Conservation (phyloP, 2,113 vertebrate species). For the Melanerpes formicivorus region DNA sequence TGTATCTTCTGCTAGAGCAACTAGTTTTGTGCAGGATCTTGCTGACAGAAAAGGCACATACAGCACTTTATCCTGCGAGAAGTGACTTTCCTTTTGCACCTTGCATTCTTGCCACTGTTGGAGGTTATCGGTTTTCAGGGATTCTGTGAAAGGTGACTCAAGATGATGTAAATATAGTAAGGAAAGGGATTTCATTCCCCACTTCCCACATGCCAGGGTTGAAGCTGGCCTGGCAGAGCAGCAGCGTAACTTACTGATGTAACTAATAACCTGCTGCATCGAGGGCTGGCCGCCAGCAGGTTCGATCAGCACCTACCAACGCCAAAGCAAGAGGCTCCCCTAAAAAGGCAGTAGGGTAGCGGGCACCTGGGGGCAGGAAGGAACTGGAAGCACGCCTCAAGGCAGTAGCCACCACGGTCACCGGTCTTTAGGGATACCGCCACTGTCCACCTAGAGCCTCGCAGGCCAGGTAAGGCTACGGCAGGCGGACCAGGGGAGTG, state of each 20-base stretch:
- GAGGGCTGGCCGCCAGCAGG: background rate
- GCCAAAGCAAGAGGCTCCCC: background rate
- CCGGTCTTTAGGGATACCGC: accelerated
- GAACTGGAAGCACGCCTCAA: accelerated
- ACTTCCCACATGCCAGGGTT: accelerated
- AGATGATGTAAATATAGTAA: accelerated
- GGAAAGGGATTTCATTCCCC: background rate
- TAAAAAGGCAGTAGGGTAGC: accelerated
- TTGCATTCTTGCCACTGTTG: background rate
- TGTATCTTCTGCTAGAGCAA: background rate
- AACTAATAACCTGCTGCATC: accelerated
- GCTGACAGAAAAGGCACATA: background rate
- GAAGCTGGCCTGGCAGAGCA: too few species aligned
- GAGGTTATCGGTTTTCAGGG: background rate
- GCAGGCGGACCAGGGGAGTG: background rate
- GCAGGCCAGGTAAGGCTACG: too few species aligned
- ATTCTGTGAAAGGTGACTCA: background rate
- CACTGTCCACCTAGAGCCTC: accelerated
- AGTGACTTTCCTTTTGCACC: accelerated
- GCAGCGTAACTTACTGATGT: accelerated
- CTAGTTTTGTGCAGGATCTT: accelerated
- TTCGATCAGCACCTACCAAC: accelerated
- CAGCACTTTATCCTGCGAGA: accelerated
- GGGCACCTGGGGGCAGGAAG: background rate
- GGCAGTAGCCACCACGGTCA: accelerated